Conservation (phyloP, 2,888 invertebrate genomes). For the Neoitamus cyanurus region DNA sequence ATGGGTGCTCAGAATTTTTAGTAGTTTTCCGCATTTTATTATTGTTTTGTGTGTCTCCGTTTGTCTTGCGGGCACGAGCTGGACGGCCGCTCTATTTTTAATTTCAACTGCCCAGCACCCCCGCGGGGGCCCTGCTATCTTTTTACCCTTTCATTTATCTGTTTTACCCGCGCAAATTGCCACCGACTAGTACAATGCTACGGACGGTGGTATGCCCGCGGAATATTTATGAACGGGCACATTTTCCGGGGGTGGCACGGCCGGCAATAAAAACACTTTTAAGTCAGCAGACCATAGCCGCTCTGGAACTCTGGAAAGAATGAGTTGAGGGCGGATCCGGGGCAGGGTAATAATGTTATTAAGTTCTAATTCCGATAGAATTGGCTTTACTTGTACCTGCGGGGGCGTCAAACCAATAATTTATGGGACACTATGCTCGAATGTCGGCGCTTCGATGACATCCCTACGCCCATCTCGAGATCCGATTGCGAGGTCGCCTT, state of each 20-base stretch:
- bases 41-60: slow-evolving; percentile 20
- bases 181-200: slow-evolving; percentile 16
- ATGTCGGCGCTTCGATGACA: background rate
- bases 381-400: background rate
- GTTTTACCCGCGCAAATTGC: slow-evolving; percentile 18
- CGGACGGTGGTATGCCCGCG: slow-evolving; percentile 26
- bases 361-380: background rate
- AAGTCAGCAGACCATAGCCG: background rate
- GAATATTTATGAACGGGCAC: slow-evolving; percentile 51
- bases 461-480: background rate
- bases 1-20: slow-evolving; percentile 45
- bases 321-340: background rate
- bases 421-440: background rate
- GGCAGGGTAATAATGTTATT: background rate
- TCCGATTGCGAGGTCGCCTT: background rate
- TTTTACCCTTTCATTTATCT: background rate
- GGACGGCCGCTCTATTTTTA: slow-evolving; percentile 1
- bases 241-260: slow-evolving; percentile 41
- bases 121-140: background rate
- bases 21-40: slow-evolving; percentile 45
- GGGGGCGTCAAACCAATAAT: background rate
- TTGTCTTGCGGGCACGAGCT: background rate
- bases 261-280: slow-evolving; percentile 14
- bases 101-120: background rate
- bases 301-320: background rate